Conservation (phyloP, 2,113 vertebrate genomes). For the Apus apus region DNA sequence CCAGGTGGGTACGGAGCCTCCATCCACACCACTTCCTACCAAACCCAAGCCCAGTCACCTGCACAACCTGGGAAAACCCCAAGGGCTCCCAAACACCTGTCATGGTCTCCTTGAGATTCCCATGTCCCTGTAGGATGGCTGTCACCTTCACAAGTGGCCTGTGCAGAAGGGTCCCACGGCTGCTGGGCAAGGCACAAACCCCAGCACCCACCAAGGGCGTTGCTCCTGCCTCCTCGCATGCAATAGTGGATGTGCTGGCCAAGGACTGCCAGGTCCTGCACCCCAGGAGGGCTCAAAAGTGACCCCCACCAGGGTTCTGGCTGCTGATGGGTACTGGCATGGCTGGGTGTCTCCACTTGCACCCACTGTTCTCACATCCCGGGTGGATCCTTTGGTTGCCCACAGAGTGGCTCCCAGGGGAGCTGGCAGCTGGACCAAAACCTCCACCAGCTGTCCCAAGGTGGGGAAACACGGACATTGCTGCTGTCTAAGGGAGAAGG, state of each 20-base stretch:
- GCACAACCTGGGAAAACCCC: neutral
- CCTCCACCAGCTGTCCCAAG: neutral
- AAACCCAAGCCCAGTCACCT: neutral
- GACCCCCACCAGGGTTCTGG: neutral
- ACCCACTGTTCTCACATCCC: rapidly evolving
- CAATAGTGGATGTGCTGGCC: neutral
- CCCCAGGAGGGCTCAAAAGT: neutral
- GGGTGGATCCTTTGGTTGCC: neutral
- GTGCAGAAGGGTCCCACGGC: rapidly evolving
- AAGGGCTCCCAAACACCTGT: rapidly evolving
- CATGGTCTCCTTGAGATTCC: rapidly evolving
- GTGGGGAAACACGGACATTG: neutral
- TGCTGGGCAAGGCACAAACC: neutral
- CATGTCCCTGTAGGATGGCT: rapidly evolving
- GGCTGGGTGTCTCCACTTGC: neutral
- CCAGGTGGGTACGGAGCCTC: neutral
- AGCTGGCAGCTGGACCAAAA: neutral
- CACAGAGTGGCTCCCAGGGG: neutral
- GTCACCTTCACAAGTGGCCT: rapidly evolving
- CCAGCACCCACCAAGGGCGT: neutral
- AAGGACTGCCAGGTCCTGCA: neutral
- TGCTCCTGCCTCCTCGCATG: neutral
- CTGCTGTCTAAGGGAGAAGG: neutral
- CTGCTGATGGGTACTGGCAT: neutral
- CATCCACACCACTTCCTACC: neutral